Conservation (phyloP, 2,113 vertebrate genomes). For the Shinisaurus crocodilurus region DNA sequence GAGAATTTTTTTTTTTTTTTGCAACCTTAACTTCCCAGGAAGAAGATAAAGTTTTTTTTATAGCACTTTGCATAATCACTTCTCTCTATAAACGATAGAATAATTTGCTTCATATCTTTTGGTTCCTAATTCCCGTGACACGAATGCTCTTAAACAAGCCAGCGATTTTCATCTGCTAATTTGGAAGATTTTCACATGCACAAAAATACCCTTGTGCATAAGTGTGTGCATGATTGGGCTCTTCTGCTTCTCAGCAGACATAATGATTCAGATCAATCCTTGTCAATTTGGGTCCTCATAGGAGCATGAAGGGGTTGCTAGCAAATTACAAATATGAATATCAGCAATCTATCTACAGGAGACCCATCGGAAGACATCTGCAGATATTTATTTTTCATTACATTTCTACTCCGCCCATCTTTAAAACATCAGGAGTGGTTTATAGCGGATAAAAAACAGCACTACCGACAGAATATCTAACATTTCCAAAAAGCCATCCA, state of each 20-base stretch:
- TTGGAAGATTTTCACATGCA: conserved; percentile 28
- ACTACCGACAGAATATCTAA: not conserved
- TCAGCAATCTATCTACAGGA: conserved; percentile 31
- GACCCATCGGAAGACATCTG: conserved; percentile 16
- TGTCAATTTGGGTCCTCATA: conserved; percentile 40
- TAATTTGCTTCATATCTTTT: conserved; percentile 25
- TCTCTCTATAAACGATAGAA: conserved; percentile 9
- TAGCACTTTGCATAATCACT: conserved; percentile 16
- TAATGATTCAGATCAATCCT: conserved; percentile 41
- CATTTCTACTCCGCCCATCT: not conserved
- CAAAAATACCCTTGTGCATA: conserved; percentile 31
- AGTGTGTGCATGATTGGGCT: conserved; percentile 18
- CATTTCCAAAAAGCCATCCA: not conserved
- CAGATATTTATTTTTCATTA: conserved; percentile 31
- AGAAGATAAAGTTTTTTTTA: not conserved
- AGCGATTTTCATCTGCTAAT: conserved; percentile 31
- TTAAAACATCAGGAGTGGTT: conserved; percentile 1
- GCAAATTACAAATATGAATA: conserved; percentile 41
- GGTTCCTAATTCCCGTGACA: conserved; percentile 16
- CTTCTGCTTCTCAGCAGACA: conserved; percentile 33
- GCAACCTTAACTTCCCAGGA: not conserved
- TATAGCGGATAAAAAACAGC: not conserved
- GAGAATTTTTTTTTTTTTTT: not conserved
- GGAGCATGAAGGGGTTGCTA: conserved; percentile 22
- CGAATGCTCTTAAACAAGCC: conserved; percentile 28